Evolutionary conservation across 2,113 vertebrate genomes (phyloP).

Genomic region (Epinephelus moara): DNA sequence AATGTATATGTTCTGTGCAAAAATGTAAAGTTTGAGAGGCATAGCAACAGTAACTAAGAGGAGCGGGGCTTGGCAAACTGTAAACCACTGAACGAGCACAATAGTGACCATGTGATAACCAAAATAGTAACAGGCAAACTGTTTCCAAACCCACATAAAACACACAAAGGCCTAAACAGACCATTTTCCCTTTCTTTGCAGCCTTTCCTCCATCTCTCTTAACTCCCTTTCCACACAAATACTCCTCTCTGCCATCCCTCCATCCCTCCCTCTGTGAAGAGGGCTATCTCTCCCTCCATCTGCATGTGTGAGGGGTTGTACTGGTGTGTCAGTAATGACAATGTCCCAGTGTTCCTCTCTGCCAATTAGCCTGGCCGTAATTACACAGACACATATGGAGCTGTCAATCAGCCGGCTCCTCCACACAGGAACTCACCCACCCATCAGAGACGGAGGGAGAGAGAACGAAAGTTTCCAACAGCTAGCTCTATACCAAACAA

Average conservation of each 20-base stretch:
- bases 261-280: constrained; percentile 49
- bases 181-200: constrained; percentile 20
- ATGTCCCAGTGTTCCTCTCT: constrained; percentile 84
- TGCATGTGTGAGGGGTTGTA: constrained; percentile 75
- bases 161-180: constrained; percentile 18
- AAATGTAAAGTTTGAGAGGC: constrained; percentile 36
- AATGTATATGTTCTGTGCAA: background rate
- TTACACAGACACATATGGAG: constrained; percentile 86
- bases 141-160: constrained; percentile 33
- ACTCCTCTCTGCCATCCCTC: constrained; percentile 36
- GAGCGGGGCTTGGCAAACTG: constrained; percentile 2
- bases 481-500: constrained; percentile 45
- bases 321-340: constrained; percentile 85
- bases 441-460: constrained; percentile 60
- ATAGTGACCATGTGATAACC: constrained; percentile 33
- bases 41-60: constrained; percentile 44
- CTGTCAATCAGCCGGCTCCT: constrained; percentile 82
- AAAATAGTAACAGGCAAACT: constrained; percentile 41
- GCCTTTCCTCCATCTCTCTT: constrained; percentile 32
- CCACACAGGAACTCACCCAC: constrained; percentile 82
- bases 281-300: constrained; percentile 70
- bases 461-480: constrained; percentile 49
- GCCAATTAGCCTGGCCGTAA: constrained; percentile 85
- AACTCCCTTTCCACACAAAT: constrained; percentile 41
- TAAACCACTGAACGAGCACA: constrained; percentile 18